Conservation (phyloP, 2,113 vertebrate species). For the Thoracochromis brauschi region DNA sequence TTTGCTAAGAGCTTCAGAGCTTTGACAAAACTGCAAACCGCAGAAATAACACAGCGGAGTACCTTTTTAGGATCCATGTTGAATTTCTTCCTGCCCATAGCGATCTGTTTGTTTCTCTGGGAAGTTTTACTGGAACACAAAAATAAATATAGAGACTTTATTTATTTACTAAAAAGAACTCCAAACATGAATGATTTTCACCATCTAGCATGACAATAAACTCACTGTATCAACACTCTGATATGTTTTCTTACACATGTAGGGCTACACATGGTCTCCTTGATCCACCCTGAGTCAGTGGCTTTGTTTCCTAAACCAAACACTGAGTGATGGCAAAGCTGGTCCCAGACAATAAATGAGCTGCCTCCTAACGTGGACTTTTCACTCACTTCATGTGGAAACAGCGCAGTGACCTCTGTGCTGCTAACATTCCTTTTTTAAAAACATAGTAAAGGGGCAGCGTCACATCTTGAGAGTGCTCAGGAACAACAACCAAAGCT, state of each 20-base stretch:
- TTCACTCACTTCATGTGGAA: background rate
- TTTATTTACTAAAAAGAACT: background rate
- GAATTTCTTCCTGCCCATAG: slow-evolving; percentile 98
- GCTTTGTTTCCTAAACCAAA: background rate
- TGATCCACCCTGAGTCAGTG: background rate
- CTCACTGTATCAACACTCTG: background rate
- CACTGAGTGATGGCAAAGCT: background rate
- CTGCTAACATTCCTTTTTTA: background rate
- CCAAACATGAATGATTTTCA: background rate
- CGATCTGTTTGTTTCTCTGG: slow-evolving; percentile 96
- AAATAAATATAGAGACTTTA: background rate
- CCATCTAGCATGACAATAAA: background rate
- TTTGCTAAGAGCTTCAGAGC: background rate
- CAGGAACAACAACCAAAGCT: background rate
- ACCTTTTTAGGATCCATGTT: slow-evolving; percentile 99
- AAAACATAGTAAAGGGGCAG: background rate
- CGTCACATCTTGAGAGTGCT: background rate
- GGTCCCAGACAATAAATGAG: background rate
- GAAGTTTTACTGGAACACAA: slow-evolving; percentile 83
- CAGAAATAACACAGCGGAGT: background rate
- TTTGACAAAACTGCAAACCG: background rate
- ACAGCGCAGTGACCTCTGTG: background rate
- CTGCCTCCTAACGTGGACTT: background rate
- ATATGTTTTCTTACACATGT: background rate
- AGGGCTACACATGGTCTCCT: background rate